Percentiles rank a stretch among this genome's conserved stretches.
Conservation (phyloP, 2,888 invertebrate species). For the Eristalis tenax region DNA sequence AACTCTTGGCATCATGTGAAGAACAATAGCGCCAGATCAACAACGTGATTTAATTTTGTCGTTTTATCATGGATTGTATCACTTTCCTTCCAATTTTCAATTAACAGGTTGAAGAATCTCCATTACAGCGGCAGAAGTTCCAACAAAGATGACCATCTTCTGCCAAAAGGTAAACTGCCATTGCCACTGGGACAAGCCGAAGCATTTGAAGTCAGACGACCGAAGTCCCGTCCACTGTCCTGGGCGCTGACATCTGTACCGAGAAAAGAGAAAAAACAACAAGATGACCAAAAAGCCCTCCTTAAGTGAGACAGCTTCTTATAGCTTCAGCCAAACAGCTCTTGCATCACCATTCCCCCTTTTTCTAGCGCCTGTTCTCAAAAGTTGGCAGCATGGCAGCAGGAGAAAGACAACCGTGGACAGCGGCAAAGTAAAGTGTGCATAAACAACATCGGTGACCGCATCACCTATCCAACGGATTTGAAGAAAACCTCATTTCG, state of each 20-base stretch:
- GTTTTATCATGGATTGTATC: neutral
- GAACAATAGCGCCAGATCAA: neutral
- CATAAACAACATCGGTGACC: neutral
- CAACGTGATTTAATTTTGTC: neutral
- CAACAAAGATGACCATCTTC: constrained; percentile 82
- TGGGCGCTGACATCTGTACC: constrained; percentile 85
- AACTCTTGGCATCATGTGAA: constrained; percentile 80
- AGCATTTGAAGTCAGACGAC: constrained; percentile 24
- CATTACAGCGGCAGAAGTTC: constrained; percentile 55
- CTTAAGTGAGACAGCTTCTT: constrained; percentile 81
- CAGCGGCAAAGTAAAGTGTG: neutral
- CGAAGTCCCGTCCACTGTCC: constrained; percentile 82
- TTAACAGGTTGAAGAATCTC: neutral
- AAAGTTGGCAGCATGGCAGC: constrained; percentile 83
- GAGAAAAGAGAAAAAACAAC: constrained; percentile 72
- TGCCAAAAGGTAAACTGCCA: constrained; percentile 83
- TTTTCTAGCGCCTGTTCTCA: constrained; percentile 85
- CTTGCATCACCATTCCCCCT: neutral
- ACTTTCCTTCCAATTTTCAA: neutral
- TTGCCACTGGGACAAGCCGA: neutral
- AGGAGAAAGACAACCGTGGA: constrained; percentile 49
- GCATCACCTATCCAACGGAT: neutral
- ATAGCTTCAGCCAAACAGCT: neutral
- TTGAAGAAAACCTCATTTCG: neutral
- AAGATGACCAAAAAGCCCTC: constrained; percentile 84